A percentile compares a stretch with the other conserved stretches of the same genome.
Evolutionary conservation across 2,113 vertebrate species (phyloP).

Genomic region (Bagarius yarrelli): DNA sequence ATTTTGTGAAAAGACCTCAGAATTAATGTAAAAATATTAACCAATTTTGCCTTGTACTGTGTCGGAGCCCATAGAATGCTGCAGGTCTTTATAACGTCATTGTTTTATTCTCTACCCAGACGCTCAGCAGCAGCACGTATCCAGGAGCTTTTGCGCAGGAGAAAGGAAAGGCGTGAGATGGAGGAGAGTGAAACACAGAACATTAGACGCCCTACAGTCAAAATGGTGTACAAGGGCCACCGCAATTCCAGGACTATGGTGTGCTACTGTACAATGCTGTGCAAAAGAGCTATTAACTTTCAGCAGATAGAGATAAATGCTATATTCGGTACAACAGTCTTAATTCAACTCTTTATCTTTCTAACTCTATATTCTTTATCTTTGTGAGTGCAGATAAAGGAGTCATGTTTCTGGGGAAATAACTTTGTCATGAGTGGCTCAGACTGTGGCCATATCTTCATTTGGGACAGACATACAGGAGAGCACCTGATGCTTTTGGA

Average conservation of each 20-base stretch:
- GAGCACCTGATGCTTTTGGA: constrained; percentile 97
- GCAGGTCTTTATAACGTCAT: neutral
- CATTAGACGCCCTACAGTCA: constrained; percentile 87
- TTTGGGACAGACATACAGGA: constrained; percentile 94
- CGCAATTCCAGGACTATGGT: constrained; percentile 99
- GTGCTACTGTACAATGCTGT: constrained; percentile 33
- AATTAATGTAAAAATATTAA: neutral
- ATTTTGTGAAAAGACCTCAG: neutral
- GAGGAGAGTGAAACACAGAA: constrained; percentile 93
- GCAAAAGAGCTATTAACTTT: neutral
- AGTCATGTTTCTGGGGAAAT: constrained; percentile 97
- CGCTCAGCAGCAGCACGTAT: constrained; percentile 95
- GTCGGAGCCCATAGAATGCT: neutral
- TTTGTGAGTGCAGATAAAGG: constrained; percentile 83
- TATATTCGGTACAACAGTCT: neutral
- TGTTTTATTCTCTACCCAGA: constrained; percentile 62
- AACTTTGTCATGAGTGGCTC: constrained; percentile 99
- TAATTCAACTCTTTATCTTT: neutral
- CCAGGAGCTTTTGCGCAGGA: constrained; percentile 94
- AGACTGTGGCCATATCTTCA: constrained; percentile 97
- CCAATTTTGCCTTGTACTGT: neutral
- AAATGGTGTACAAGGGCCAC: constrained; percentile 97
- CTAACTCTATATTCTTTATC: neutral
- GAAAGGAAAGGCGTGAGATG: constrained; percentile 95
- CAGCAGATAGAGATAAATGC: neutral